Evolutionary conservation across 2,888 invertebrate species (phyloP).

Genomic region (Aleiodes leptofemur): DNA sequence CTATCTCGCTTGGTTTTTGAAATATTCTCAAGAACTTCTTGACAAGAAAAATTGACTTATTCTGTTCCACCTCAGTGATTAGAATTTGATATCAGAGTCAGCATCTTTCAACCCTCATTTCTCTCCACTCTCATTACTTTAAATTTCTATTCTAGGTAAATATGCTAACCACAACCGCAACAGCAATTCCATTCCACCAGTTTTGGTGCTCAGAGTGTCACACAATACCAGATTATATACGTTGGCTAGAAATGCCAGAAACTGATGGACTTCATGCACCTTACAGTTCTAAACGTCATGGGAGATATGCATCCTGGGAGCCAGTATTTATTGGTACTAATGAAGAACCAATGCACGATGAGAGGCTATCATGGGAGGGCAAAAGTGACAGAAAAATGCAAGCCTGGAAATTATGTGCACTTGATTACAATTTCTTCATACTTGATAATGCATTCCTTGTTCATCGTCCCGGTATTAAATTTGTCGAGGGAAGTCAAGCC

Average conservation of each 20-base stretch:
- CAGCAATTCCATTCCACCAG: slow-evolving; percentile 95
- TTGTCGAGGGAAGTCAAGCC: no score
- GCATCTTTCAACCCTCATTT: no score
- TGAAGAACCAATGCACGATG: slow-evolving; percentile 91
- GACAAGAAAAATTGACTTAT: no score
- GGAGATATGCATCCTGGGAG: slow-evolving; percentile 91
- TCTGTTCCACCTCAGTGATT: no score
- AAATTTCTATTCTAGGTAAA: slow-evolving; percentile 80
- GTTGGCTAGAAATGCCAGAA: slow-evolving; percentile 87
- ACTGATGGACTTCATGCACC: slow-evolving; percentile 86
- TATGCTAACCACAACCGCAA: slow-evolving; percentile 77
- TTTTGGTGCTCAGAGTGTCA: slow-evolving; percentile 93
- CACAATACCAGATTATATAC: slow-evolving; percentile 87
- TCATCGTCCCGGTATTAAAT: slow-evolving; percentile 93
- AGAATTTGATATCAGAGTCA: no score
- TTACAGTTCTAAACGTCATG: slow-evolving; percentile 88
- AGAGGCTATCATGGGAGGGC: slow-evolving; percentile 95
- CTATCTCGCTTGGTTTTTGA: no score
- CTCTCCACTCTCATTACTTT: slow-evolving; percentile 34
- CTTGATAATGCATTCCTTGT: slow-evolving; percentile 95
- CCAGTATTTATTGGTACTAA: slow-evolving; percentile 95
- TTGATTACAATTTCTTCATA: slow-evolving; percentile 95
- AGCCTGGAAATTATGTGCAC: slow-evolving; percentile 93
- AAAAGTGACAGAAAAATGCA: slow-evolving; percentile 97
- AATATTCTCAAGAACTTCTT: no score